These are phyloP conservation scores for Mnemiopsis leidyi DNA, from an alignment of 37 sponge, comb jelly and placozoan genomes.

Conservation along the genomic window DNA sequence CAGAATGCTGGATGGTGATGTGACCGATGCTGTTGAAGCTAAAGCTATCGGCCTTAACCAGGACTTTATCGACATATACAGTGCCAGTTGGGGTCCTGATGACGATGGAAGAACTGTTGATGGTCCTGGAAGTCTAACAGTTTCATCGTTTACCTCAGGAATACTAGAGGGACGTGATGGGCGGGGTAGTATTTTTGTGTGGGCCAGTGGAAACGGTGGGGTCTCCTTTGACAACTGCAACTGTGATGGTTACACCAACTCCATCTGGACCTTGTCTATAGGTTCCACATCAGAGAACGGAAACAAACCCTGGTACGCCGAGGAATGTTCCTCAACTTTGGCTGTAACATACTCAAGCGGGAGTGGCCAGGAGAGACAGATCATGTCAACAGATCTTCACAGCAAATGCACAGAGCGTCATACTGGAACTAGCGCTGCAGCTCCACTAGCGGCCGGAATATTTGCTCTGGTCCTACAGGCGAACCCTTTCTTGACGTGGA, in stretches of 20 bases:
- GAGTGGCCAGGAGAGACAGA: constrained; percentile 68
- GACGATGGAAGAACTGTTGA: constrained; percentile 96
- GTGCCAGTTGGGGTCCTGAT: constrained; percentile 97
- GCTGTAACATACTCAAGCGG: constrained; percentile 95
- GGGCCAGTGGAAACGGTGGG: constrained; percentile 99
- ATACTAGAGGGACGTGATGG: constrained; percentile 82
- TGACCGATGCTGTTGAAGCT: constrained; percentile 93
- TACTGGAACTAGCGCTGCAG: constrained; percentile 58
- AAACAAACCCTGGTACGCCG: constrained; percentile 91
- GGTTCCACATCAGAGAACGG: constrained; percentile 81
- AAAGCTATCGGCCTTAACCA: constrained; percentile 81
- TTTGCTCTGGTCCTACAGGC: constrained; percentile 38
- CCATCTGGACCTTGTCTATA: constrained; percentile 87
- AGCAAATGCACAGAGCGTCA: constrained; percentile 53
- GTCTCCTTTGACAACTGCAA: constrained; percentile 82
- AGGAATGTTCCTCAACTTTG: constrained; percentile 90
- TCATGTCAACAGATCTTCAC: constrained; percentile 69
- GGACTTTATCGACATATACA: constrained; percentile 96
- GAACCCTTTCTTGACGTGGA: constrained; percentile 64
- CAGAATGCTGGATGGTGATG: constrained; percentile 96
- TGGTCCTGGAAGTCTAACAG: constrained; percentile 89
- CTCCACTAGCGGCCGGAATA: constrained; percentile 52
- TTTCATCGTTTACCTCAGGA: constrained; percentile 77
- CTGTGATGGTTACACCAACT: constrained; percentile 95
- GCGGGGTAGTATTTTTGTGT: constrained; percentile 91